phyloP scores from a whole-genome alignment of 2,797 vertebrate species.

The Acanthis flammea region DNA sequence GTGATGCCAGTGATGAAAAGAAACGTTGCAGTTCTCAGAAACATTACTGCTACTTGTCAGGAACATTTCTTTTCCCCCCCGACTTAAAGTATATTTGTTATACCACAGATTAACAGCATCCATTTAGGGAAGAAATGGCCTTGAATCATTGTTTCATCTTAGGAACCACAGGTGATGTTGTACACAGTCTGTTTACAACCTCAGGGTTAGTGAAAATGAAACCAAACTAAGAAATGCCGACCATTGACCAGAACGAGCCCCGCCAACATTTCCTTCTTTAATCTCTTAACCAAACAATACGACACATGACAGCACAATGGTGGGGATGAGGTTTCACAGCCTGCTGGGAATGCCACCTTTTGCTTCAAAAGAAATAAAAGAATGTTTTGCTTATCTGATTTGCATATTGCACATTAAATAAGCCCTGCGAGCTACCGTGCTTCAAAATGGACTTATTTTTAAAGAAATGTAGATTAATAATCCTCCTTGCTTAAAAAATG shows the following conservation, averaged over 20 bases:
- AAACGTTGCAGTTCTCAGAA: background rate
- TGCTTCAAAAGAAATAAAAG: background rate
- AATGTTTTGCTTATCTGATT: background rate
- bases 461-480: constrained; percentile 79
- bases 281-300: constrained; percentile 57
- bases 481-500: constrained; percentile 76
- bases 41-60: background rate
- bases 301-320: constrained; percentile 4
- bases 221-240: constrained; percentile 41
- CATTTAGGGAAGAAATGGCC: constrained; percentile 41
- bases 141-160: constrained; percentile 57
- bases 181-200: constrained; percentile 62
- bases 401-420: constrained; percentile 59
- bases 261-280: constrained; percentile 58
- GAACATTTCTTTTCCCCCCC: constrained; percentile 6
- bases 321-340: constrained; percentile 27
- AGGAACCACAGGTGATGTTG: constrained; percentile 68
- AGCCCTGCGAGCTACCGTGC: constrained; percentile 18
- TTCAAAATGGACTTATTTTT: constrained; percentile 62
- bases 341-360: constrained; percentile 8
- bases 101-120: constrained; percentile 57
- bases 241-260: constrained; percentile 51
- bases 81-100: constrained; percentile 34
- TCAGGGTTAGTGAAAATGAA: constrained; percentile 58
- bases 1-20: background rate